These are phyloP conservation scores for Tetragnatha versicolor DNA, from an alignment of 1,140 invertebrate species.

Conservation along the genomic window DNA sequence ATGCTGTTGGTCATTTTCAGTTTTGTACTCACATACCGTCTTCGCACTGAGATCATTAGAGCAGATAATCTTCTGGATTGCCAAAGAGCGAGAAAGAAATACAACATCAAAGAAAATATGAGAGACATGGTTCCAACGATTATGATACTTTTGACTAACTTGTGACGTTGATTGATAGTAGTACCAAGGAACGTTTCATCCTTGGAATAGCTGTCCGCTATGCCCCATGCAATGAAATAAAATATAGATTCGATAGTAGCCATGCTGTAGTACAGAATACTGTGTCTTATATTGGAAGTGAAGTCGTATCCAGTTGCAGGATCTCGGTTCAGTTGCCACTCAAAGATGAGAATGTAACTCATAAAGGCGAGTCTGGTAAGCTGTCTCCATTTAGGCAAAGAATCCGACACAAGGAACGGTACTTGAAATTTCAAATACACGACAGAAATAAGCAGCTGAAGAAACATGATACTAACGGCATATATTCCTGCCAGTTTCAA, in stretches of 20 bases:
- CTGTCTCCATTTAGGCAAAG: slow-evolving; percentile 35
- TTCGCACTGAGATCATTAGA: background rate
- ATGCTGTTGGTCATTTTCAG: slow-evolving; percentile 1
- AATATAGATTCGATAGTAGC: slow-evolving; percentile 41
- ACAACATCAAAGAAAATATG: slow-evolving; percentile 20
- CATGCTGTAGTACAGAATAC: slow-evolving; percentile 39
- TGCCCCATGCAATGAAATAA: slow-evolving; percentile 42
- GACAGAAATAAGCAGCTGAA: slow-evolving; percentile 38
- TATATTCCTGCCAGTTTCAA: slow-evolving; percentile 45
- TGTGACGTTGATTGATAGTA: background rate
- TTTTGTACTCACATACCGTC: slow-evolving; percentile 3
- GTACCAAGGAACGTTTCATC: background rate
- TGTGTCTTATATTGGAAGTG: slow-evolving; percentile 34
- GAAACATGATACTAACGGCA: slow-evolving; percentile 40
- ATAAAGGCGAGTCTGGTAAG: slow-evolving; percentile 31
- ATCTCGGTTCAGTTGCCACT: slow-evolving; percentile 47
- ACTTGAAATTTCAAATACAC: slow-evolving; percentile 50
- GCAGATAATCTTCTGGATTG: slow-evolving; percentile 26
- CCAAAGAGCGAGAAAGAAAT: slow-evolving; percentile 35
- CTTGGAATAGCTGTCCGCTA: background rate
- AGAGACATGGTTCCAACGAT: slow-evolving; percentile 21
- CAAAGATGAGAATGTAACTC: slow-evolving; percentile 49
- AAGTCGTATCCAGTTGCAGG: slow-evolving; percentile 40
- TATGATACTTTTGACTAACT: slow-evolving; percentile 13
- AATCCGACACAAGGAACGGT: slow-evolving; percentile 28